Base-by-base conservation (phyloP, 2,113 vertebrate species). In the Maccullochella peelii region DNA sequence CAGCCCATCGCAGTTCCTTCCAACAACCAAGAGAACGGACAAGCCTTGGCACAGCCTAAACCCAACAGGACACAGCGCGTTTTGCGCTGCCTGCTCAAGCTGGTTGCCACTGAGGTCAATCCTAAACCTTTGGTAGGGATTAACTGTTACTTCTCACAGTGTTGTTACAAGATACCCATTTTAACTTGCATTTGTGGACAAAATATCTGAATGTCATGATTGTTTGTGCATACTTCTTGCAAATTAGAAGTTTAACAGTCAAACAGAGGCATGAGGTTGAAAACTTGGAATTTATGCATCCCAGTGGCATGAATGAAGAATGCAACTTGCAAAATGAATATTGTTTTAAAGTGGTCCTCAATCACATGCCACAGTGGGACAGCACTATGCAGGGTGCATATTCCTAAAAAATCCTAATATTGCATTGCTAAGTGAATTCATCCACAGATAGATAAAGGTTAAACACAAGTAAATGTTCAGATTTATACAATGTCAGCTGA, bases 61-160 rank as follows among this genome's bases (percentile, higher is more conserved):
- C 54, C 91, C 52, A 83, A 91, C 80, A 96, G 95, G 92, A 96
- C 96, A 44, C 97, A 98, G 88, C 95, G 91, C 8, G 97, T 99
- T 27, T 90, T 99, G 27, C 96, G 93, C 80, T 99, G 98, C 92
- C 97, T 99, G 70, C 88, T 99, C 49, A 96, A 96, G 82, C 97
- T 99, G 82, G 97, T 98, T 73, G 94, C 97, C 36, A 97, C 97
- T 0, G 98, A 99, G 91, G 97, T 97, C 91, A 99, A 98, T 90
- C 97, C 98, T 73, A 98, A 97, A 93, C 96, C 96, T 74, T 96
- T 99, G 95, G 97, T 98, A 95, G 14, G 87, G 16, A 85, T 58
- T 27, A 23, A 40, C 10, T 23, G 18, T n/a, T 63, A 23, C 18
- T 44, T 58, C 27, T 72, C 20, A 44, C 23, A 44, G 1, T 21